Evolutionary conservation across 2,888 invertebrate species (phyloP).

Genomic region (Drosophila flavopinicola): DNA sequence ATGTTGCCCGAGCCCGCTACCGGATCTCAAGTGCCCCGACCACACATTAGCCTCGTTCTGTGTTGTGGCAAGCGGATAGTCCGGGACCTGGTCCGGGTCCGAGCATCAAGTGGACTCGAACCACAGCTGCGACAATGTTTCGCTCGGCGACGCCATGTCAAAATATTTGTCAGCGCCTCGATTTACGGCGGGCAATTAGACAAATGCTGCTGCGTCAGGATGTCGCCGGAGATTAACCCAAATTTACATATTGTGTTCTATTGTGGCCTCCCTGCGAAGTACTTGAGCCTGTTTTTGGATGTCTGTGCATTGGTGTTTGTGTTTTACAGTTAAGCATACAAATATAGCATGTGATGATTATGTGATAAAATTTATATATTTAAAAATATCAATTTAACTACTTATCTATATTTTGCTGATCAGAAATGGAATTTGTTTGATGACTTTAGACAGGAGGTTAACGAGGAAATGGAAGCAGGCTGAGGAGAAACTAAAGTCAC

Average conservation of each 20-base stretch:
- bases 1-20: conserved; percentile 34
- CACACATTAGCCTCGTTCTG: conserved; percentile 43
- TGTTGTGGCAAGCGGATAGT: conserved; percentile 7
- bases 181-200: conserved; percentile 66
- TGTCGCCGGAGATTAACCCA: conserved; percentile 64
- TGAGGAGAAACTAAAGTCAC: no score
- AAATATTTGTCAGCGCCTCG: conserved; percentile 75
- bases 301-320: conserved; percentile 12
- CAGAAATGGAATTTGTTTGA: no score
- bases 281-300: conserved; percentile 31
- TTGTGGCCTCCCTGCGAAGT: conserved; percentile 28
- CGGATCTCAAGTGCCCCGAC: conserved; percentile 56
- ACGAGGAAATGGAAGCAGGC: no score
- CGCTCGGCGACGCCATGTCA: conserved; percentile 68
- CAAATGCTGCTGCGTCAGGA: conserved; percentile 57
- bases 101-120: conserved; percentile 47
- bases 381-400: no score
- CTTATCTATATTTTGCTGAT: no score
- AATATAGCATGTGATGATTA: no score
- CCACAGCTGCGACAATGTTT: conserved; percentile 34
- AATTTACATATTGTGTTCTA: conserved; percentile 27
- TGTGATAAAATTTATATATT: no score
- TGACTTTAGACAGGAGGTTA: no score
- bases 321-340: not conserved
- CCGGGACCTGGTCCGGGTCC: conserved; percentile 11